phyloP scores from a whole-genome alignment of 2,113 vertebrate species.

The Porphyrio hochstetteri region DNA sequence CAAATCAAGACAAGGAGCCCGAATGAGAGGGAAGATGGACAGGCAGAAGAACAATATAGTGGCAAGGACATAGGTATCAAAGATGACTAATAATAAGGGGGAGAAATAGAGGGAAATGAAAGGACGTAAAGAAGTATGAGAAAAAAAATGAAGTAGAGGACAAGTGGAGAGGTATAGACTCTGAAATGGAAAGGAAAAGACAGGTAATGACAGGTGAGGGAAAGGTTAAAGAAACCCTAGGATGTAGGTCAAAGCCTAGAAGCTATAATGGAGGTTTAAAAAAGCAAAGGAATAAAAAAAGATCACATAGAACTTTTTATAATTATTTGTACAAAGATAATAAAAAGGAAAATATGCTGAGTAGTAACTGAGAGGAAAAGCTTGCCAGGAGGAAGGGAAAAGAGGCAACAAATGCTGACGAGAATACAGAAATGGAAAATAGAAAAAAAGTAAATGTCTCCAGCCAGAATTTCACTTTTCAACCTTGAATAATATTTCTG shows the following conservation, averaged over 20 bases:
- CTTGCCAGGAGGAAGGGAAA: not conserved
- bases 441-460: not conserved
- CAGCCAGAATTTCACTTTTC: not conserved
- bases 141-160: not conserved
- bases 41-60: not conserved
- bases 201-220: not conserved
- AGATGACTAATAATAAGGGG: not conserved
- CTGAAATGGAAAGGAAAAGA: not conserved
- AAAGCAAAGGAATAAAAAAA: fast-evolving
- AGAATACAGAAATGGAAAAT: not conserved
- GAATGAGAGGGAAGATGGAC: not conserved
- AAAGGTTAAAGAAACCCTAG: not conserved
- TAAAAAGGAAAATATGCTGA: not conserved
- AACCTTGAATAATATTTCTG: not conserved
- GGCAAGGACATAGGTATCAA: not conserved
- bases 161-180: not conserved
- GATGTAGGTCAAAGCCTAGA: not conserved
- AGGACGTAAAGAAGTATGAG: not conserved
- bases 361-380: not conserved
- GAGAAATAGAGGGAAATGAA: not conserved
- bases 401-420: not conserved
- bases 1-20: not conserved
- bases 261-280: not conserved
- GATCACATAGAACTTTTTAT: not conserved
- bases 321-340: not conserved